Conservation (phyloP, 2,113 vertebrate species). For the Carettochelys insculpta region DNA sequence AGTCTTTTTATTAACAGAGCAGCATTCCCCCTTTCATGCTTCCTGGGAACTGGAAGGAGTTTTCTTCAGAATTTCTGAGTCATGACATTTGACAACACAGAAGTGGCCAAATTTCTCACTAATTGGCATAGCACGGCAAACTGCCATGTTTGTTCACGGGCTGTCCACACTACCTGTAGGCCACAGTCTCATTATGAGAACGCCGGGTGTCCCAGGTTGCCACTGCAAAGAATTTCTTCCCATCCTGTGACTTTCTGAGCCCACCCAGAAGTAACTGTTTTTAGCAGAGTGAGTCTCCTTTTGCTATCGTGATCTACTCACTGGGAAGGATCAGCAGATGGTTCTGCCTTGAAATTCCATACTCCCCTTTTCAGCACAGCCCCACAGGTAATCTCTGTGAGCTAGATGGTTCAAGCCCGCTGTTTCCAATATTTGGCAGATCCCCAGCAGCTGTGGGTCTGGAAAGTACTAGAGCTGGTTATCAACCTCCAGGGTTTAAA, state of each 20-base stretch:
- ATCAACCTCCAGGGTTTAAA: constrained; percentile 61
- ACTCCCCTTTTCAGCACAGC: not conserved
- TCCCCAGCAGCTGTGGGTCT: constrained; percentile 26
- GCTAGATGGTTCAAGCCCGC: not conserved
- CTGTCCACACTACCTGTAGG: constrained; percentile 17
- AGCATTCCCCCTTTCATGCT: not conserved
- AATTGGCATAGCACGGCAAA: constrained; percentile 16
- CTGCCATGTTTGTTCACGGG: constrained; percentile 42
- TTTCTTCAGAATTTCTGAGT: constrained; percentile 59
- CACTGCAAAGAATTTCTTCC: not conserved
- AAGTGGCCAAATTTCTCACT: constrained; percentile 23
- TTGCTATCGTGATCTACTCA: not conserved
- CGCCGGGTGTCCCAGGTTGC: not conserved
- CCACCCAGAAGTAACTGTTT: accelerated
- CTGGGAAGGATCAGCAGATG: not conserved
- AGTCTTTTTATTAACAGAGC: not conserved
- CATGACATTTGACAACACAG: constrained; percentile 36
- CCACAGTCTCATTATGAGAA: constrained; percentile 24
- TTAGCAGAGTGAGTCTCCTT: not conserved
- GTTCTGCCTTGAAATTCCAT: not conserved
- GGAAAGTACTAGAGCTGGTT: constrained; percentile 37
- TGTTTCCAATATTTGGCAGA: constrained; percentile 15
- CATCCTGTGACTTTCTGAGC: not conserved
- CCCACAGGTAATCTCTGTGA: not conserved
- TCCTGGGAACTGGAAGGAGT: constrained; percentile 44